Evolutionary conservation across 30 jellyfish, hydroid and myxozoan genomes (phyloP), one percentile per base, ranked within the genome.

Genomic region (Mastigias papua): DNA sequence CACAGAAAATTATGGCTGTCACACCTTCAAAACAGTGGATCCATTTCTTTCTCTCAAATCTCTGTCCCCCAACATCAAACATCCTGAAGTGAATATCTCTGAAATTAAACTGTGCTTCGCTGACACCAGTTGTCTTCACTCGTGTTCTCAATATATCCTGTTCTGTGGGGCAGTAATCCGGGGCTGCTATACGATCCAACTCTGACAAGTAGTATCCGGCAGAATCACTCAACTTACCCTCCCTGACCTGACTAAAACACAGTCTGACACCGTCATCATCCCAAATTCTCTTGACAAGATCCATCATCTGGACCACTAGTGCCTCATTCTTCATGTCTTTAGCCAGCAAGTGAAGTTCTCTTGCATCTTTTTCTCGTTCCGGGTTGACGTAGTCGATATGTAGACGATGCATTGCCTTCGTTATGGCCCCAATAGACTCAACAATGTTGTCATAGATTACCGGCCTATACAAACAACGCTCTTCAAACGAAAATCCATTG

Each of bases 21-120:
- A 78, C 89, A 48, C 58, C 86, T 27, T 78, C 96, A 65, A 88
- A 78, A 69, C 73, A 88, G 35, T 88, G 92, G 25, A 79, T 69
- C 96, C 96, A 88, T 42, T 88, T 88, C 49, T 85, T 73, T 48
- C 96, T 77, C 81, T 78, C 96, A 0, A 86, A 54, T 78, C 91
- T 80, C 74, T 88, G 96, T 22, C 96, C 96, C 13, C 96, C 96
- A 54, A 88, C 96, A 69, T 88, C 96, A 13, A 66, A 34, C 95
- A 86, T 86, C 27, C 58, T 58, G 70, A 86, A 71, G n/a, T 31
- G 68, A 33, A 66, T 35, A 54, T 64, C 73, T 31, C 65, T 34
- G 69, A 48, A 73, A 30, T 9, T 26, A 61, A 86, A 86, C 58
- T 46, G 34, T 17, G 78, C 69, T 50, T 88, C 92, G 32, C 29